Base-by-base conservation (phyloP, 2,888 invertebrate genomes). In the Mesochorus sp. region DNA sequence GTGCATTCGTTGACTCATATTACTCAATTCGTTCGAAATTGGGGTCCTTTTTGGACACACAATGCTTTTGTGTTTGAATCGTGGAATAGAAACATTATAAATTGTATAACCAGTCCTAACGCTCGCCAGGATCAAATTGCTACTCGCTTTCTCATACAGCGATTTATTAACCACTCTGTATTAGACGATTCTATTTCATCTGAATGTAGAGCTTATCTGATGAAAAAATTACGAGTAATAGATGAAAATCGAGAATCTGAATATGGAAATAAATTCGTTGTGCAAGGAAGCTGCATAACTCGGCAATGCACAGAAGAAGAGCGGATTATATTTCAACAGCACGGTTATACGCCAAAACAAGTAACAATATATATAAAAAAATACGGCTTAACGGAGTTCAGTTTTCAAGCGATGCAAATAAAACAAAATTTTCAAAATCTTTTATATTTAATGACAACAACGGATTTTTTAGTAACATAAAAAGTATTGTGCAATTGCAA, bases 161-260 rank as follows among this genome's bases (percentile, higher is more conserved):
- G 42, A 42, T 42, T 42, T 42, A 42, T 42, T 42, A 42, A 42
- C 42, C 42, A 42, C 14, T 42, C 14, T 14, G 42, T 3, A 42
- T 14, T 42, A 42, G 42, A 42, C 14, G 42, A 42, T 42, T 42
- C 42, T 12, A 42, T 17, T 42, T 42, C 42, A 14, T 42, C 42
- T 14, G 42, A 42, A 14, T 14, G 42, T 42, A 42, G 42, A 42
- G 42, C 42, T 42, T 42, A 12, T 42, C 42, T 42, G 17, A 42
- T 42, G 5, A 42, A 42, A 3, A 42, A 42, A 42, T 42, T 42
- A n/a, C n/a, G 42, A 42, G 42, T 42, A 14, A 14, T 42, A 42
- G 42, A 42, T 42, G 42, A 42, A 42, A 42, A 42, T 42, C 42
- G 42, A 14, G 42, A 42, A 42, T 42, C 42, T 42, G 42, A 42